Evolutionary conservation across 2,113 vertebrate species (phyloP).

Genomic region (Ciconia maguari): DNA sequence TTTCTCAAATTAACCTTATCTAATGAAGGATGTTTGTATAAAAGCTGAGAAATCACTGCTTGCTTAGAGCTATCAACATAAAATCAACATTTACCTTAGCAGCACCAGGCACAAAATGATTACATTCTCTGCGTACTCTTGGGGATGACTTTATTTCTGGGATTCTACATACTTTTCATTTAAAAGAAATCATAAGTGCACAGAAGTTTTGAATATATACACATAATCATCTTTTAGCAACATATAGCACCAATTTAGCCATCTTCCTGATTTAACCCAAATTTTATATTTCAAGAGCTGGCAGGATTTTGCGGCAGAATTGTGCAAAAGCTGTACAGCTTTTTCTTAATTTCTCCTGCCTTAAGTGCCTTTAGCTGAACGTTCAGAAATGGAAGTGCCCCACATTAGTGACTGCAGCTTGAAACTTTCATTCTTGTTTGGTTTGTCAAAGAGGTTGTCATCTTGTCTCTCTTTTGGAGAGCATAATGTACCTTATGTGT

Average conservation of each 20-base stretch:
- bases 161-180: not conserved
- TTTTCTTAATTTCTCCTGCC: not conserved
- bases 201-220: not conserved
- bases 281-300: not conserved
- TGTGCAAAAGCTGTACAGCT: not conserved
- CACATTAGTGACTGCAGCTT: not conserved
- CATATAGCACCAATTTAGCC: not conserved
- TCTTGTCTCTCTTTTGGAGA: not conserved
- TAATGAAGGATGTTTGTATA: not conserved
- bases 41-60: not conserved
- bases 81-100: not conserved
- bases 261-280: not conserved
- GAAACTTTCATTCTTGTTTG: not conserved
- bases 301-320: not conserved
- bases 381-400: not conserved
- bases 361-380: not conserved
- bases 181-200: not conserved
- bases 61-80: not conserved
- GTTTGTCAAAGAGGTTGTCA: not conserved
- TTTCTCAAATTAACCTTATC: not conserved
- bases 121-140: not conserved
- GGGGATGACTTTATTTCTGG: not conserved
- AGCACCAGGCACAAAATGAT: not conserved
- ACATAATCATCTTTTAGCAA: not conserved
- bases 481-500: not conserved